Evolutionary conservation across 2,888 invertebrate species (phyloP).

Genomic region (Hetaerina titia): DNA sequence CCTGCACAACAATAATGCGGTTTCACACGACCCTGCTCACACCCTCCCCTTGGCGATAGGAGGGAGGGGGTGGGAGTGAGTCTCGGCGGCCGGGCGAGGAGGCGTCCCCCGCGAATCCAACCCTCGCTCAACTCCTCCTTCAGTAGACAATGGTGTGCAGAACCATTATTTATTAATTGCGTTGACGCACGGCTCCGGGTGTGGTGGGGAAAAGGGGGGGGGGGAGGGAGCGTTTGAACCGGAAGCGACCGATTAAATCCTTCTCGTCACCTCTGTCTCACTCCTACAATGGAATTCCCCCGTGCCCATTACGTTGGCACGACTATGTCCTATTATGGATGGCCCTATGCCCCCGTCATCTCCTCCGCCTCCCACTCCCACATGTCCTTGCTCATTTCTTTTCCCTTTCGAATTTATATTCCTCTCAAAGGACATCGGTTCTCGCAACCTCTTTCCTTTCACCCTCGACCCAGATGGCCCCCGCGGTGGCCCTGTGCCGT

Average conservation of each 20-base stretch:
- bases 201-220: neutral
- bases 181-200: neutral
- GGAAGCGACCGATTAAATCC: slow-evolving; percentile 59
- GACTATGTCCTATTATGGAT: neutral
- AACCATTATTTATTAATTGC: slow-evolving; percentile 56
- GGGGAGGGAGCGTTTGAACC: slow-evolving; percentile 20
- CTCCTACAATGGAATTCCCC: slow-evolving; percentile 42
- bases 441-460: neutral
- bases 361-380: neutral
- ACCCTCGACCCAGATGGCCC: neutral
- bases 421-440: neutral
- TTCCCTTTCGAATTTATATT: slow-evolving; percentile 4
- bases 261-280: slow-evolving; percentile 16
- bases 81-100: neutral
- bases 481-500: neutral
- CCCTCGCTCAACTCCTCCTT: neutral
- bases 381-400: neutral
- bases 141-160: neutral
- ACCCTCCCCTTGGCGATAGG: neutral
- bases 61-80: neutral
- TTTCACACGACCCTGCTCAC: neutral
- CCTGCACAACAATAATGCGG: neutral
- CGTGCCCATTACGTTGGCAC: slow-evolving; percentile 28
- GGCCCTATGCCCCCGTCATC: too few relatives aligned
- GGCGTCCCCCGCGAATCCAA: neutral